phyloP scores from a whole-genome alignment of 2,797 vertebrate genomes.

The Mormyrus proboscirostris region DNA sequence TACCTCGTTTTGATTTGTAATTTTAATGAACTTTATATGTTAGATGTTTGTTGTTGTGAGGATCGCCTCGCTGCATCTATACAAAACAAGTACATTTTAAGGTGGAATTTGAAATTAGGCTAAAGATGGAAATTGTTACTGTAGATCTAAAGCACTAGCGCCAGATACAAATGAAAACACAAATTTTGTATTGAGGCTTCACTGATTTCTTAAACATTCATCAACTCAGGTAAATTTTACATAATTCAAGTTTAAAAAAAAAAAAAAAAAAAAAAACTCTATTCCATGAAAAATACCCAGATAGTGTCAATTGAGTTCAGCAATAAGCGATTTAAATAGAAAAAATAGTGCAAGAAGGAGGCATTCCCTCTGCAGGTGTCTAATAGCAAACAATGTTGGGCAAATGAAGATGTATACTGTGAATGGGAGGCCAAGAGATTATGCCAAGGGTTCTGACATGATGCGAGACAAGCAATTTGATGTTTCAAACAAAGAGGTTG shows the following conservation, averaged over 20 bases:
- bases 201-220: background rate
- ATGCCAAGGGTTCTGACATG: conserved; percentile 25
- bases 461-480: conserved; percentile 40
- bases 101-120: conserved; percentile 28
- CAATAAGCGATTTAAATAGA: background rate
- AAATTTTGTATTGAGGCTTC: background rate
- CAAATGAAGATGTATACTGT: background rate
- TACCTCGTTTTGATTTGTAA: background rate
- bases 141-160: background rate
- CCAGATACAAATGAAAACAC: background rate
- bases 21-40: background rate
- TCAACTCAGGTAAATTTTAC: background rate
- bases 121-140: background rate
- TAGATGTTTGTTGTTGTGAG: background rate
- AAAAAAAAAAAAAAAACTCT: background rate
- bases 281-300: background rate
- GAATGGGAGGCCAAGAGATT: background rate
- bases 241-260: background rate
- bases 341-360: background rate
- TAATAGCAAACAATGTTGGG: background rate
- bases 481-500: conserved; percentile 40
- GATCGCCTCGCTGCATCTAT: background rate
- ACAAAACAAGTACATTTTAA: background rate
- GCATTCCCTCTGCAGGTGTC: background rate
- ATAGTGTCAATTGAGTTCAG: background rate